These are phyloP conservation scores for Lucilia sericata DNA, from an alignment of 1,140 invertebrate genomes.

Conservation along the genomic window DNA sequence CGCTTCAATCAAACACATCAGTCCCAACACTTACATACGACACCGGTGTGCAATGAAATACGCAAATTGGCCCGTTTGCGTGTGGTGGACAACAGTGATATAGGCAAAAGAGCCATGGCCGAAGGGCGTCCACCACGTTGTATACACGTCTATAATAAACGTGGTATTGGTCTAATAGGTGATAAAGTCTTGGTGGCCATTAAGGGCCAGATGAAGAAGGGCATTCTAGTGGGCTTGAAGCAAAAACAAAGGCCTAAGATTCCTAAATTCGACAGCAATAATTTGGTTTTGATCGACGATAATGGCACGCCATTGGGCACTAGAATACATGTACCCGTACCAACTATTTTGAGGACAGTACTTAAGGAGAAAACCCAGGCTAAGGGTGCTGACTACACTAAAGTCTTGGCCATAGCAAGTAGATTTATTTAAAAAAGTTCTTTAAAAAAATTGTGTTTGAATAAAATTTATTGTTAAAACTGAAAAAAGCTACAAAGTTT, in stretches of 20 bases:
- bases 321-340: conserved; percentile 94
- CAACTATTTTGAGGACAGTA: conserved; percentile 88
- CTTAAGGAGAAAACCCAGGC: conserved; percentile 83
- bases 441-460: conserved; percentile 35
- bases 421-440: conserved; percentile 78
- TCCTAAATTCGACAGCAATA: conserved; percentile 96
- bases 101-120: conserved; percentile 93
- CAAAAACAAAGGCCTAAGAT: conserved; percentile 85
- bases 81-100: conserved; percentile 95
- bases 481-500: conserved; percentile 35
- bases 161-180: conserved; percentile 73
- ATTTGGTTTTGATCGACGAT: conserved; percentile 96
- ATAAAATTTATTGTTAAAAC: conserved; percentile 37
- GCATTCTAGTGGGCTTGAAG: conserved; percentile 92
- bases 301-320: conserved; percentile 93
- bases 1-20: background rate
- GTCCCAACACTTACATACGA: conserved; percentile 70
- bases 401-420: conserved; percentile 92
- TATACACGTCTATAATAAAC: conserved; percentile 91
- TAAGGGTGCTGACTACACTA: conserved; percentile 94
- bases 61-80: conserved; percentile 81
- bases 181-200: conserved; percentile 95
- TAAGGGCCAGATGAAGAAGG: conserved; percentile 96
- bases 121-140: conserved; percentile 91
- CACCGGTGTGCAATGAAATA: conserved; percentile 73